These are phyloP conservation scores for Chironomus striatipennis DNA, from an alignment of 1,140 invertebrate species.

Conservation along the genomic window DNA sequence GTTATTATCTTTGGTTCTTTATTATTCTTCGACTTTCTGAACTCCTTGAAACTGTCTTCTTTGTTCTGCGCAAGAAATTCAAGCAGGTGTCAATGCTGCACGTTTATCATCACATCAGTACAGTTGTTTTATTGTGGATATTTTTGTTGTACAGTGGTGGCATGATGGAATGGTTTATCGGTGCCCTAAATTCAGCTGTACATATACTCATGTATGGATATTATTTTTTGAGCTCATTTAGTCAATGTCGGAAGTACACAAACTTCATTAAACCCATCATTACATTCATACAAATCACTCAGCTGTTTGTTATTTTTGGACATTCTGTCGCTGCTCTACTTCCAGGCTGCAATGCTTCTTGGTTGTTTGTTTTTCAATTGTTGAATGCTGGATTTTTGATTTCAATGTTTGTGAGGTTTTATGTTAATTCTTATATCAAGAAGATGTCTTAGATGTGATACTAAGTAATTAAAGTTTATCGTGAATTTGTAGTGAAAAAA, in stretches of 20 bases:
- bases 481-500: not conserved
- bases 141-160: slow-evolving; percentile 48
- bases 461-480: too few relatives aligned
- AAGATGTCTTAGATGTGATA: not conserved
- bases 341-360: not conserved
- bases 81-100: slow-evolving; percentile 80
- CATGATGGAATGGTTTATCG: not conserved
- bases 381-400: not conserved
- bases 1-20: slow-evolving; percentile 58
- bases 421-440: not conserved
- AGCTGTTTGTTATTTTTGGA: not conserved
- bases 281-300: not conserved
- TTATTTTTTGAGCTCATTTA: slow-evolving; percentile 52
- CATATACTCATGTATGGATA: slow-evolving; percentile 59
- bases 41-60: slow-evolving; percentile 70
- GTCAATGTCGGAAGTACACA: not conserved
- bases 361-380: not conserved
- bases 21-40: slow-evolving; percentile 58
- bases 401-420: slow-evolving; percentile 21
- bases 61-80: slow-evolving; percentile 76
- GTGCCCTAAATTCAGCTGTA: slow-evolving; percentile 47
- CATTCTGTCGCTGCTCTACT: not conserved
- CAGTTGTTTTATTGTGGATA: slow-evolving; percentile 54
- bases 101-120: slow-evolving; percentile 78
- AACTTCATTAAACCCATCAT: not conserved